Evolutionary conservation across 2,797 vertebrate species (phyloP).

Genomic region (Anas acuta): DNA sequence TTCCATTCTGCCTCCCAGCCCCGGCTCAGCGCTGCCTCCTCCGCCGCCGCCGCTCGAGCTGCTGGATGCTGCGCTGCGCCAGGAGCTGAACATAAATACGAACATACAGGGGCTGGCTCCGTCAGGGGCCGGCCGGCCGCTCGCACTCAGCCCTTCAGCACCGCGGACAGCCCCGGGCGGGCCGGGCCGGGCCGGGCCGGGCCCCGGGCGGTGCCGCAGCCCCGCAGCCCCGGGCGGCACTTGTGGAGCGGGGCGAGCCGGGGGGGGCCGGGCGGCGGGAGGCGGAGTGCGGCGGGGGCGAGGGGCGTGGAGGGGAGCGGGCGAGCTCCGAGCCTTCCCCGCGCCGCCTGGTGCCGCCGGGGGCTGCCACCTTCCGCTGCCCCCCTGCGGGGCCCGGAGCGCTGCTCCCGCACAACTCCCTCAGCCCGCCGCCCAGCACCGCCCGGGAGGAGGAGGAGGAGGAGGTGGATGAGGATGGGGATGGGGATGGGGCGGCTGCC

Average conservation of each 20-base stretch:
- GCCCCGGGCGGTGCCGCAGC: background rate
- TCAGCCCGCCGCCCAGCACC: constrained; percentile 6
- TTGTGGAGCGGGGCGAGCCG: constrained; percentile 74
- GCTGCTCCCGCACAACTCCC: constrained; percentile 26
- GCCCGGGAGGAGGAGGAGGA: background rate
- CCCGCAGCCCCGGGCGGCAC: constrained; percentile 51
- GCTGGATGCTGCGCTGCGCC: constrained; percentile 74
- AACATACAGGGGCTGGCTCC: constrained; percentile 5
- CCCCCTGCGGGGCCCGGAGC: background rate
- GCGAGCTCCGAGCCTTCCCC: background rate
- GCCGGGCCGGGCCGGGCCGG: background rate
- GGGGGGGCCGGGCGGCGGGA: background rate
- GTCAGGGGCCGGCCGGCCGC: constrained; percentile 58
- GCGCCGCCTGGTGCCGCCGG: background rate
- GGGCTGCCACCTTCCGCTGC: background rate
- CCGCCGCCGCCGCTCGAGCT: constrained; percentile 44
- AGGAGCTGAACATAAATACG: constrained; percentile 74
- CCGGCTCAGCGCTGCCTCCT: constrained; percentile 64
- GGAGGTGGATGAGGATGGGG: no score
- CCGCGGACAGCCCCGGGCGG: constrained; percentile 51
- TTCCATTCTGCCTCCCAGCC: constrained; percentile 77
- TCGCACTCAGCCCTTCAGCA: constrained; percentile 50
- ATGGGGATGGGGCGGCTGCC: no score
- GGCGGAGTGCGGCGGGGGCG: constrained; percentile 6
- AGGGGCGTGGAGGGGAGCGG: constrained; percentile 30